Evolutionary conservation across 2,113 vertebrate species (phyloP).

Genomic region (Thermophis baileyi): DNA sequence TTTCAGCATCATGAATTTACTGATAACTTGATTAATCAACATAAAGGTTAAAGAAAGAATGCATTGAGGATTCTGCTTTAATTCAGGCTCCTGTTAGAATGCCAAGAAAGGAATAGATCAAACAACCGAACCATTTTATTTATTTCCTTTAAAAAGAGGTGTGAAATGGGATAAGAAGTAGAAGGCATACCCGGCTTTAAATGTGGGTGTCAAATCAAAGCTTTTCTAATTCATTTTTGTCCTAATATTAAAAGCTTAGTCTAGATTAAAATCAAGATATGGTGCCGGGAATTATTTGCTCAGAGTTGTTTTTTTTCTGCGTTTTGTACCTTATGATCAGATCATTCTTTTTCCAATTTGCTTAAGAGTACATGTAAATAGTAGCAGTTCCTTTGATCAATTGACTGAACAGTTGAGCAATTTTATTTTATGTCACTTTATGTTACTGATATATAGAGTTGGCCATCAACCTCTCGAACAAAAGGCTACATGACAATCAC

Average conservation of each 20-base stretch:
- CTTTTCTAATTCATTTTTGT: neutral
- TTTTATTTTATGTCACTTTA: neutral
- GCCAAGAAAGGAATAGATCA: neutral
- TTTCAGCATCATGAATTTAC: conserved; percentile 48
- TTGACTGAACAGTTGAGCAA: neutral
- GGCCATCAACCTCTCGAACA: neutral
- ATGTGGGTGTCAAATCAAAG: neutral
- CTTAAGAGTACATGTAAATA: neutral
- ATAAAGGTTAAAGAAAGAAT: conserved; percentile 31
- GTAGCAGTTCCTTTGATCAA: neutral
- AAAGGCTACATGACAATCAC: neutral
- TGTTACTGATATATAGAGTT: neutral
- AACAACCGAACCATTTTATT: neutral
- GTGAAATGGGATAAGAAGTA: neutral
- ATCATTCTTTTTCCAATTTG: neutral
- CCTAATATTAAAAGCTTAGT: neutral
- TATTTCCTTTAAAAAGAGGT: neutral
- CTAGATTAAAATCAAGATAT: neutral
- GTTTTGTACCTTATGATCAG: neutral
- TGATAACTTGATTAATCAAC: conserved; percentile 49
- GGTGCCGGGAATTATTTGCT: neutral
- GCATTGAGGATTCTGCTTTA: conserved; percentile 37
- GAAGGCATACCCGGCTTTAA: neutral
- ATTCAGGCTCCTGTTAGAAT: conserved; percentile 2
- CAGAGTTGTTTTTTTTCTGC: no score